phyloP scores from a whole-genome alignment of 2,113 vertebrate species.

The Girardinichthys multiradiatus region DNA sequence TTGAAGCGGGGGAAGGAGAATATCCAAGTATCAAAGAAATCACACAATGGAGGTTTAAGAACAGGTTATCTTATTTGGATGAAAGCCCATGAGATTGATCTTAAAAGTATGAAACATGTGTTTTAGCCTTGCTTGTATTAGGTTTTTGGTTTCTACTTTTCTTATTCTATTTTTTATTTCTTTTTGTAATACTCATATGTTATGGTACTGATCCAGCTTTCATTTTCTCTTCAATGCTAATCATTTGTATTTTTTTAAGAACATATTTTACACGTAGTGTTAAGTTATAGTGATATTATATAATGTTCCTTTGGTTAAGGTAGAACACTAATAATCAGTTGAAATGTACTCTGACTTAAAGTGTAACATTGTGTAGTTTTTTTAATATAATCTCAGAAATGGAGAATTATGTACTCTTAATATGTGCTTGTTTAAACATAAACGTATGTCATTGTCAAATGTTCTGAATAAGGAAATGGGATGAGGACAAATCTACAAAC shows the following conservation, averaged over 20 bases:
- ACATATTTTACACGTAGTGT: slow-evolving; percentile 95
- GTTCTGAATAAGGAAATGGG: slow-evolving; percentile 87
- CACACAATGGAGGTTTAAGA: slow-evolving; percentile 89
- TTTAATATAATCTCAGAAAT: slow-evolving; percentile 91
- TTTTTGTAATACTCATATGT: slow-evolving; percentile 85
- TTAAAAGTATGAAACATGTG: slow-evolving; percentile 91
- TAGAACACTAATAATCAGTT: slow-evolving; percentile 99
- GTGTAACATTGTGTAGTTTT: slow-evolving; percentile 98
- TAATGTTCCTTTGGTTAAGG: slow-evolving; percentile 94
- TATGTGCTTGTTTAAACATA: slow-evolving; percentile 92
- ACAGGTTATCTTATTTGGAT: slow-evolving; percentile 86
- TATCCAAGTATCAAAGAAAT: slow-evolving; percentile 80
- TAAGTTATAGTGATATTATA: slow-evolving; percentile 99
- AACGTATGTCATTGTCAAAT: slow-evolving; percentile 92
- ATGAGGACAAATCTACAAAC: slow-evolving; percentile 79
- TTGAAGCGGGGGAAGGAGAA: slow-evolving; percentile 26
- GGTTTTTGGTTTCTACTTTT: slow-evolving; percentile 76
- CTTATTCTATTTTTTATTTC: slow-evolving; percentile 75
- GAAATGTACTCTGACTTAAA: slow-evolving; percentile 97
- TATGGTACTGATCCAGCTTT: slow-evolving; percentile 99
- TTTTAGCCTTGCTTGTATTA: slow-evolving; percentile 91
- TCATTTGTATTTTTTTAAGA: slow-evolving; percentile 80
- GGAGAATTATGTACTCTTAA: slow-evolving; percentile 98
- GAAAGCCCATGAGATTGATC: slow-evolving; percentile 89
- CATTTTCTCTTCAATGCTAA: slow-evolving; percentile 71